Evolutionary conservation across 2,888 invertebrate genomes (phyloP).

Genomic region (Halictus quadricinctus): DNA sequence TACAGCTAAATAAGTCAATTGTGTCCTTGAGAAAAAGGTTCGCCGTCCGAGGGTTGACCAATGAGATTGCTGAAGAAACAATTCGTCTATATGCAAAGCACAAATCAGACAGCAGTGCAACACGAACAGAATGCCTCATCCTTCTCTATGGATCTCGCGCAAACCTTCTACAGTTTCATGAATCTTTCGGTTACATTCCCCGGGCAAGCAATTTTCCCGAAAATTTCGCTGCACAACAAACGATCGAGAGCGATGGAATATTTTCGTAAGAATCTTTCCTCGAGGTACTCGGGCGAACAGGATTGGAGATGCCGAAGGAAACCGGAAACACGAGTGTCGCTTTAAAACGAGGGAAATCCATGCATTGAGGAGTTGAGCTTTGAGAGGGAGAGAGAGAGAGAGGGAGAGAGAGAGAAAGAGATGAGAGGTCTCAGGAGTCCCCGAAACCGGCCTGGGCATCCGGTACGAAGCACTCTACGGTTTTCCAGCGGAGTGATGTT

Average conservation of each 20-base stretch:
- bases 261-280: background rate
- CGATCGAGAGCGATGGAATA: conserved; percentile 5
- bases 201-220: background rate
- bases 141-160: background rate
- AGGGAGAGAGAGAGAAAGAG: conserved; percentile 8
- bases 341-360: conserved; percentile 24
- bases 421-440: conserved; percentile 27
- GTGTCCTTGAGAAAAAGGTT: too few species aligned
- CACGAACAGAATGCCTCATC: background rate
- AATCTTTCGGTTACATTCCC: background rate
- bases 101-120: background rate
- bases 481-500: conserved; percentile 68
- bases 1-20: too few species aligned
- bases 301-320: background rate
- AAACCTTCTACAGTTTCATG: background rate
- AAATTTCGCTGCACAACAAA: conserved; percentile 5
- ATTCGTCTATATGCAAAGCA: background rate
- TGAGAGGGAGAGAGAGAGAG: conserved; percentile 2
- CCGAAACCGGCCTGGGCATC: conserved; percentile 47
- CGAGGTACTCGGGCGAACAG: background rate
- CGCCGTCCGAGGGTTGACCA: too few species aligned
- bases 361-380: conserved; percentile 10
- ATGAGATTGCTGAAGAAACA: background rate
- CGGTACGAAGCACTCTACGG: conserved; percentile 59
- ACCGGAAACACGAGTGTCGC: conserved; percentile 5